phyloP scores from a whole-genome alignment of 2,113 vertebrate genomes.

The Osmerus mordax region DNA sequence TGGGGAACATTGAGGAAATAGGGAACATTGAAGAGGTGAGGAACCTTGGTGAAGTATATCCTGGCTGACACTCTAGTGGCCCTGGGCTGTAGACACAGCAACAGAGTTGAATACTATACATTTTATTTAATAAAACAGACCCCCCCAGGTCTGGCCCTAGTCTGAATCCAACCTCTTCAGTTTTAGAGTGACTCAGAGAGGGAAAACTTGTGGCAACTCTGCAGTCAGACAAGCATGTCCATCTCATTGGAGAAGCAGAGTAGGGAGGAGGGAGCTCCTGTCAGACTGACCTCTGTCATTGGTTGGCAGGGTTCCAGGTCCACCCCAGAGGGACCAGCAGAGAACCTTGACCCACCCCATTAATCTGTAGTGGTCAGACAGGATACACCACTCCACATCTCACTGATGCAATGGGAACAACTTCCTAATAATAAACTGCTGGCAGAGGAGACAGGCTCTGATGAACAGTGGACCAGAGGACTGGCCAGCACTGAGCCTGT shows the following conservation, averaged over 20 bases:
- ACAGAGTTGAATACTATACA: too few species aligned
- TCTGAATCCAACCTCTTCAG: neutral
- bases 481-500: slow-evolving; percentile 44
- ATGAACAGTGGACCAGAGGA: slow-evolving; percentile 38
- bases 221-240: slow-evolving; percentile 43
- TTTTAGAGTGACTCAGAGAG: slow-evolving; percentile 21
- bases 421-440: slow-evolving; percentile 55
- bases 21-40: neutral
- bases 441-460: slow-evolving; percentile 37
- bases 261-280: slow-evolving; percentile 8
- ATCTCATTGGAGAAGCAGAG: slow-evolving; percentile 42
- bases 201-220: slow-evolving; percentile 43
- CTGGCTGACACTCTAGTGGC: too few species aligned
- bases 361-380: slow-evolving; percentile 57
- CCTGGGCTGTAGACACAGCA: too few species aligned
- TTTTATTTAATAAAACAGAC: too few species aligned
- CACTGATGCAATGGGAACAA: slow-evolving; percentile 53
- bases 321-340: slow-evolving; percentile 41
- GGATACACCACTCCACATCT: slow-evolving; percentile 53
- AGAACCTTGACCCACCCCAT: slow-evolving; percentile 58
- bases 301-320: slow-evolving; percentile 51
- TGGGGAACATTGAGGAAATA: neutral
- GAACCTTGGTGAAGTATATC: neutral
- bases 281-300: slow-evolving; percentile 53
- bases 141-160: too few species aligned